A percentile compares a stretch with the other conserved stretches of the same genome.
Conservation (phyloP, 2,888 invertebrate species). For the Silvanus unidentatus region DNA sequence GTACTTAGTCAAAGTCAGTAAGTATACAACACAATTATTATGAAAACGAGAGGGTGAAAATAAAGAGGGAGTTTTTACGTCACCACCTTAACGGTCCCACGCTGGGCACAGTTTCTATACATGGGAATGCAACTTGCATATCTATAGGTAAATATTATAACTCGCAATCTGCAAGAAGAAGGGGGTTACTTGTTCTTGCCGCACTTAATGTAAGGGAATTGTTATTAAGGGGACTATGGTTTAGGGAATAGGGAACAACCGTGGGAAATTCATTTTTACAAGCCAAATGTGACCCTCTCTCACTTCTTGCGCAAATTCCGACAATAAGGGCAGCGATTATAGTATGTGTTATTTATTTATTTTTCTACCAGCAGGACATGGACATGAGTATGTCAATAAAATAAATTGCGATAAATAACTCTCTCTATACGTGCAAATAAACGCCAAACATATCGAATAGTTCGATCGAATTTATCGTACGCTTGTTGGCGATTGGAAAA, state of each 20-base stretch:
- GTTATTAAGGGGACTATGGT: slow-evolving; percentile 8
- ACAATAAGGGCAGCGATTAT: no score
- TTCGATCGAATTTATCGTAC: no score
- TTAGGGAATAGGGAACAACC: slow-evolving; percentile 5
- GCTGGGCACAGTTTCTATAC: slow-evolving; percentile 21
- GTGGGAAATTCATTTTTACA: slow-evolving; percentile 17
- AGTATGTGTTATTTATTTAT: no score
- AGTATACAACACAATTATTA: slow-evolving; percentile 3
- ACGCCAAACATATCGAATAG: no score
- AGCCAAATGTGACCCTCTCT: neutral
- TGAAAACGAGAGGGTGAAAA: slow-evolving; percentile 10
- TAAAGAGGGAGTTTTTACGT: slow-evolving; percentile 21
- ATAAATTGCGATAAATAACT: no score
- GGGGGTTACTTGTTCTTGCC: slow-evolving; percentile 28
- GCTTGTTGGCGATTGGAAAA: no score
- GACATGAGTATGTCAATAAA: no score
- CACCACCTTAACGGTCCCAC: slow-evolving; percentile 31
- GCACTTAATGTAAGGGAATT: slow-evolving; percentile 18
- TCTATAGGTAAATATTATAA: slow-evolving; percentile 27
- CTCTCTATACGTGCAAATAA: no score
- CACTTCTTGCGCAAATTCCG: neutral
- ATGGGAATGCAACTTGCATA: slow-evolving; percentile 25
- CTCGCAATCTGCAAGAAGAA: slow-evolving; percentile 22
- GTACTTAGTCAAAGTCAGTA: slow-evolving; percentile 24
- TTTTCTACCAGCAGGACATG: no score